Evolutionary conservation across 2,797 vertebrate species (phyloP).

Genomic region (Spondyliosoma cantharus): DNA sequence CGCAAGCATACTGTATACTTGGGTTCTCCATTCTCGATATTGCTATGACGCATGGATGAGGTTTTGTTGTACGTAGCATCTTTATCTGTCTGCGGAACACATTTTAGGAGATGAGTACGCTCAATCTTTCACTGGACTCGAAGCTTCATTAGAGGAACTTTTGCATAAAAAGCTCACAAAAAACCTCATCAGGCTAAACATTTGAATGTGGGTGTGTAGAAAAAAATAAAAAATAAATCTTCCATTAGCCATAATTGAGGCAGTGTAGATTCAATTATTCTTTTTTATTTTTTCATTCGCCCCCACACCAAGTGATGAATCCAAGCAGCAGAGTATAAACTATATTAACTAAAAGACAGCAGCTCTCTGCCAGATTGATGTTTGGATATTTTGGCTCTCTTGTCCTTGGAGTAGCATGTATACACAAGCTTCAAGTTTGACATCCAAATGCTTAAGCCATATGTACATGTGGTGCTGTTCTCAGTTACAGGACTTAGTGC

Average conservation of each 20-base stretch:
- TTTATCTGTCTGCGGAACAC: constrained; percentile 13
- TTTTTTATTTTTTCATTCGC: background rate
- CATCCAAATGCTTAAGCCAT: background rate
- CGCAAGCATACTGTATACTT: constrained; percentile 6
- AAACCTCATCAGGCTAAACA: background rate
- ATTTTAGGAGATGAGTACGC: constrained; percentile 2
- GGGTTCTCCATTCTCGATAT: background rate
- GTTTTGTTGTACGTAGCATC: background rate
- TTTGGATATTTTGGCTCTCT: background rate
- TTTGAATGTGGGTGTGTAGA: constrained; percentile 4
- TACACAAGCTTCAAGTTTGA: background rate
- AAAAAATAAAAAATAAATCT: background rate
- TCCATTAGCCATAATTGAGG: background rate
- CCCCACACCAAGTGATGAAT: constrained; percentile 16
- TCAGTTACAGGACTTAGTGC: background rate
- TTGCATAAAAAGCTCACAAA: constrained; percentile 13
- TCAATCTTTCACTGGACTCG: background rate
- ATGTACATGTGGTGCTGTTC: background rate
- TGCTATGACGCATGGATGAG: background rate
- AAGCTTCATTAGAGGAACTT: background rate
- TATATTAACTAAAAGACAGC: constrained; percentile 3
- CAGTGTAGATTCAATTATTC: constrained; percentile 18
- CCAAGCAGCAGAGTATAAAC: constrained; percentile 4
- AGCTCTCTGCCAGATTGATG: background rate
- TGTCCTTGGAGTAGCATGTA: background rate